Percentiles rank a stretch among this genome's conserved stretches.
These are phyloP conservation scores for Coenonympha glycerion DNA, from an alignment of 2,888 invertebrate species.

Conservation along the genomic window DNA sequence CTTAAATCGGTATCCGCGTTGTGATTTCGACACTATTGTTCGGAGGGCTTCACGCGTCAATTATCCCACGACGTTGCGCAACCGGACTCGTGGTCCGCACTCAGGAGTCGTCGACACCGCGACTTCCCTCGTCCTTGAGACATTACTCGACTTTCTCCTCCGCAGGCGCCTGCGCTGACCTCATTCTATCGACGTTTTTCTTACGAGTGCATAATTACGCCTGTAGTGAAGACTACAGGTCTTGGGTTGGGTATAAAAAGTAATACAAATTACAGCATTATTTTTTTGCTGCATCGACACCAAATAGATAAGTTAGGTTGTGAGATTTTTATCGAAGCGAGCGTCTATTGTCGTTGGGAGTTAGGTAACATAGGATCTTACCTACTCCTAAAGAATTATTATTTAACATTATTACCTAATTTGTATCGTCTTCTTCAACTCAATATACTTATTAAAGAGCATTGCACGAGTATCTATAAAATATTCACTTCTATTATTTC, in stretches of 20 bases:
- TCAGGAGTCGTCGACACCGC: conserved; percentile 61
- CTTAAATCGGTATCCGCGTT: conserved; percentile 56
- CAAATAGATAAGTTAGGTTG: neutral
- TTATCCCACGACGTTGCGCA: conserved; percentile 56
- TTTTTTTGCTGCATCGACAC: neutral
- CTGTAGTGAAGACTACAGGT: neutral
- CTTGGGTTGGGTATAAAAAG: neutral
- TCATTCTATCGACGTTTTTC: conserved; percentile 20
- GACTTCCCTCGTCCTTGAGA: conserved; percentile 63
- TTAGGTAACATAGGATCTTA: too few relatives aligned
- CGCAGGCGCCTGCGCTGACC: conserved; percentile 29
- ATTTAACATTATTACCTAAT: too few relatives aligned
- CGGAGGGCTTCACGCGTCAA: conserved; percentile 34
- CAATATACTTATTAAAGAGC: too few relatives aligned
- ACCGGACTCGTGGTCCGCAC: conserved; percentile 41
- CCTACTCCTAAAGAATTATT: too few relatives aligned
- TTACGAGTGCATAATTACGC: neutral
- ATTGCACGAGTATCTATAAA: too few relatives aligned
- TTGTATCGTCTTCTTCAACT: too few relatives aligned
- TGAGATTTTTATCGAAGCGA: too few relatives aligned
- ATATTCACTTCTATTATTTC: too few relatives aligned
- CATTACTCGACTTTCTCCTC: conserved; percentile 64
- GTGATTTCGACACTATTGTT: conserved; percentile 48
- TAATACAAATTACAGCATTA: neutral
- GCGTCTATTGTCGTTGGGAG: too few relatives aligned